A percentile compares a stretch with the other conserved stretches of the same genome.
Conservation (phyloP, 2,888 invertebrate genomes). For the Callyntrura guangdongensis region DNA sequence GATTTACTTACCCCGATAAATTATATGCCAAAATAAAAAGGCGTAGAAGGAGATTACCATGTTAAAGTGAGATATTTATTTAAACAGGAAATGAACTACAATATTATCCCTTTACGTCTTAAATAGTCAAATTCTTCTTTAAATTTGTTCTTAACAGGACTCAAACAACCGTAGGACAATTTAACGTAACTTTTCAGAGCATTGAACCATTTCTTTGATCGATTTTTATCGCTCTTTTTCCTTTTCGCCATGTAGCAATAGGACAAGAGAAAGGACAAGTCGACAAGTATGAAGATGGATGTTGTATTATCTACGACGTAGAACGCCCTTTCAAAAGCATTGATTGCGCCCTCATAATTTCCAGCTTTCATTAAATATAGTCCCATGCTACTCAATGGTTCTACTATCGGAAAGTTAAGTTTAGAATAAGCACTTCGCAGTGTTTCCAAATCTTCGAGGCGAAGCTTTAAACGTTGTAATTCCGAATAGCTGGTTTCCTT, state of each 20-base stretch:
- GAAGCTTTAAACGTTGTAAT: not conserved
- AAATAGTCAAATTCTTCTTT: conserved; percentile 53
- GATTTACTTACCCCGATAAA: too few relatives aligned
- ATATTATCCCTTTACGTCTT: conserved; percentile 52
- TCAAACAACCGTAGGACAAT: conserved; percentile 56
- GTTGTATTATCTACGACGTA: conserved; percentile 60
- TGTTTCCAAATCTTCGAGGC: conserved; percentile 61
- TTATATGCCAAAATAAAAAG: too few relatives aligned
- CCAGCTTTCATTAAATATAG: conserved; percentile 43
- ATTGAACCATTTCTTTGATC: conserved; percentile 64
- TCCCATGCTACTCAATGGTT: conserved; percentile 62
- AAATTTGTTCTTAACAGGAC: conserved; percentile 46
- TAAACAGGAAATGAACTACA: not conserved
- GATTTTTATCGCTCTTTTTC: conserved; percentile 41
- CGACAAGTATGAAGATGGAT: conserved; percentile 34
- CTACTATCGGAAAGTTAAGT: conserved; percentile 71
- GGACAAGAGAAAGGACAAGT: conserved; percentile 49
- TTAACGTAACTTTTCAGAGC: conserved; percentile 55
- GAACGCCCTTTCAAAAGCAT: conserved; percentile 55
- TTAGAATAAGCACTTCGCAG: conserved; percentile 59
- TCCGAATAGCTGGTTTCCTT: not conserved
- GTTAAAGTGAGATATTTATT: too few relatives aligned
- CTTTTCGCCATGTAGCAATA: conserved; percentile 72
- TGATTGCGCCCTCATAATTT: conserved; percentile 67
- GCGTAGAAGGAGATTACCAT: too few relatives aligned